Evolutionary conservation across 1,140 invertebrate species (phyloP).

Genomic region (Dendrolimus punctatus): DNA sequence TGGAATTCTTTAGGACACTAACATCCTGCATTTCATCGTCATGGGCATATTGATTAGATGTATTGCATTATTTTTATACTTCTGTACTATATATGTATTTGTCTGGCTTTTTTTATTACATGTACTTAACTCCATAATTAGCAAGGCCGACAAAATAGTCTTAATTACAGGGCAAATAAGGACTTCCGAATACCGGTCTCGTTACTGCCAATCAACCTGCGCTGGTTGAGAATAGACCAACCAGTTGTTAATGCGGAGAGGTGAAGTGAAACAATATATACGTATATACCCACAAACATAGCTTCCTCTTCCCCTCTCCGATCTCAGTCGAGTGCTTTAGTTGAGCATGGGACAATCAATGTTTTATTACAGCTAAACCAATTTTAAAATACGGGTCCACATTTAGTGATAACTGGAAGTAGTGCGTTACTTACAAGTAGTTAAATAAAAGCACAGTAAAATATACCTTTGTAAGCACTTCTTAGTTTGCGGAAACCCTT

Average conservation of each 20-base stretch:
- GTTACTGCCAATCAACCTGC: conserved; percentile 56
- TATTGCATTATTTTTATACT: too few species aligned
- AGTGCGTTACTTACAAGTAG: too few species aligned
- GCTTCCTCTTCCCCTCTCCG: conserved; percentile 21
- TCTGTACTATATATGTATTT: too few species aligned
- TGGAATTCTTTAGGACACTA: too few species aligned
- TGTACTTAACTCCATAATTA: conserved; percentile 9
- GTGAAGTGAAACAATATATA: conserved; percentile 24
- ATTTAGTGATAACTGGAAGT: too few species aligned
- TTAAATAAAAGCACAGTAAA: too few species aligned
- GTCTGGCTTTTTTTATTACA: too few species aligned
- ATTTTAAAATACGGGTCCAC: neutral
- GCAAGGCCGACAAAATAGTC: conserved; percentile 21
- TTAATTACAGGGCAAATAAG: conserved; percentile 59
- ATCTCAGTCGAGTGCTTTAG: conserved; percentile 20
- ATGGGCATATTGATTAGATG: too few species aligned
- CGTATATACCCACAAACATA: conserved; percentile 21
- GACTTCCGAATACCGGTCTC: conserved; percentile 57
- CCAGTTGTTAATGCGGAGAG: conserved; percentile 37
- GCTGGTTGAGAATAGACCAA: conserved; percentile 53
- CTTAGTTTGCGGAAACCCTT: too few species aligned
- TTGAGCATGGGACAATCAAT: conserved; percentile 23
- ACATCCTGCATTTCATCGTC: too few species aligned
- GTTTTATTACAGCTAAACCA: too few species aligned
- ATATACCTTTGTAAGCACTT: too few species aligned